Evolutionary conservation across 2,797 vertebrate species (phyloP).

Genomic region (Gallinago solitaria): DNA sequence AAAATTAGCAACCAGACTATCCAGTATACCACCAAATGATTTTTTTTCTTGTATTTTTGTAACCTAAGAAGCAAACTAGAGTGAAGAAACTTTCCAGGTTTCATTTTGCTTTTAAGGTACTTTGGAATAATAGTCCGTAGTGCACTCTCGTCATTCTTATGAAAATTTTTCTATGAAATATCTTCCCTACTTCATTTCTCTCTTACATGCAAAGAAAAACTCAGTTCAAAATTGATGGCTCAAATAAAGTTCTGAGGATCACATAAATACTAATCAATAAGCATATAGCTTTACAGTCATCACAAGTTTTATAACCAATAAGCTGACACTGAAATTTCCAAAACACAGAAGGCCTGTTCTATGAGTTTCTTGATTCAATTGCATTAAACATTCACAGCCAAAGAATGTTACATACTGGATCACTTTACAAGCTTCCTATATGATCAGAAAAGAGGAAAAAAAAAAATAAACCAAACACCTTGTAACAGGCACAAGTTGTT

Average conservation of each 20-base stretch:
- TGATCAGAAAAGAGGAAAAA: not conserved
- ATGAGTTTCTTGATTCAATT: not conserved
- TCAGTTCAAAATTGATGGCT: not conserved
- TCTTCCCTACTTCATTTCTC: not conserved
- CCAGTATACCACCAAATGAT: not conserved
- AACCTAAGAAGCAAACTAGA: not conserved
- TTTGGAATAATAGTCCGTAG: not conserved
- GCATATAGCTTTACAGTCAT: not conserved
- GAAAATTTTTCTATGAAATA: not conserved
- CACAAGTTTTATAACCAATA: not conserved
- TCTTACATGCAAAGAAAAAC: not conserved
- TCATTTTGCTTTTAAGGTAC: not conserved
- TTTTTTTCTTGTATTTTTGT: not conserved
- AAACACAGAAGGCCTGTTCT: not conserved
- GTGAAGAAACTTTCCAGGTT: not conserved
- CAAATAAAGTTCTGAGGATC: not conserved
- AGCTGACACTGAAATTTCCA: not conserved
- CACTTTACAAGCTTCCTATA: not conserved
- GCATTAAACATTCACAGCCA: not conserved
- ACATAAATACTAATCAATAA: not conserved
- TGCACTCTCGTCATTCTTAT: too few relatives aligned
- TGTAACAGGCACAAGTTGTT: not conserved
- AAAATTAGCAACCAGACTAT: not conserved
- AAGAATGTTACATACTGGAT: not conserved
- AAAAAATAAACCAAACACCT: not conserved